Evolutionary conservation across 1,140 invertebrate species (phyloP), one percentile per base, ranked within the genome.

Genomic region (Drosophila leontia): DNA sequence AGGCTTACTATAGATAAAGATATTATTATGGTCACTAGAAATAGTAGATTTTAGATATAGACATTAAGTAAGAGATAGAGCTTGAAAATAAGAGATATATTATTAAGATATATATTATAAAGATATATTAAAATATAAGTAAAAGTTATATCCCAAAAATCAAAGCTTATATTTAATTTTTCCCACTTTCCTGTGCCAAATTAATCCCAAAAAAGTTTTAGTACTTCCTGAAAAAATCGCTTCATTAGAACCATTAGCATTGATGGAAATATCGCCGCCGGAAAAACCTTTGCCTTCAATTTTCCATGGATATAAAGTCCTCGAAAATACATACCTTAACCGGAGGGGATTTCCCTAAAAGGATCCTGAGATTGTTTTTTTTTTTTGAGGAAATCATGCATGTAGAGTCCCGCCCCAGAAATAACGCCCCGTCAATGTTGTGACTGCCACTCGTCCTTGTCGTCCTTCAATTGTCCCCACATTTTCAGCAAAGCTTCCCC

Each of bases 361-460:
- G 23, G 26, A 41, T 56, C 48, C 34, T n/a, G 13, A 37, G 48
- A 15, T 19, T 41, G 23, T 4, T 29, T 56, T 34, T 17, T 26
- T 26, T 29, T 55, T 35, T 44, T n/a, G 32, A 37, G 55, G 58
- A 58, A 62, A 72, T 78, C 68, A 78, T 57, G 75, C 56, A 79
- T 17, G 29, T 35, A n/a, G 59, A 64, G 41, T 47, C 34, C 39
- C 61, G 61, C 78, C 82, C 69, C 50, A 35, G 26, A 6, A 29
- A 29, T 29, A 29, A 29, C 61, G 61, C 78, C 82, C 69, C 50
- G 37, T 45, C 78, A 86, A 86, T 85, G 78, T 69, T 74, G 76
- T 77, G 80, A 75, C 69, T 71, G 56, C 64, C 58, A 45, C 60
- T 63, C 56, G 76, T 45, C 44, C 32, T 34, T 34, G 45, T 69